These are phyloP conservation scores for Anas capensis DNA, from an alignment of 2,797 vertebrate genomes.

Conservation along the genomic window DNA sequence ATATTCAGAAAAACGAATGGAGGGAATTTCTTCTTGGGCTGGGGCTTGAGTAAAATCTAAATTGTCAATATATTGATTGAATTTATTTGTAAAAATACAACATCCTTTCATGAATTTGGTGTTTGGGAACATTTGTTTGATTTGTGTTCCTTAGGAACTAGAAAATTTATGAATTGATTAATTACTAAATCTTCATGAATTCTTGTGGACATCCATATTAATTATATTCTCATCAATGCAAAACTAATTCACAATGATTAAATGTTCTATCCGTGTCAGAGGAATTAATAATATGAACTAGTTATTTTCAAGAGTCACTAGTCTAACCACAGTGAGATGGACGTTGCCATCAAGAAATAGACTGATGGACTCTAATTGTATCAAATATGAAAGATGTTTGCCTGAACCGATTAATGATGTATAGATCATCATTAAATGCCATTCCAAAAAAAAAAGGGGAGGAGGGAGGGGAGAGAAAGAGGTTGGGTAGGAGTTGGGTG, in stretches of 20 bases:
- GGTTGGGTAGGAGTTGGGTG: too few species aligned
- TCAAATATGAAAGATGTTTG: slow-evolving; percentile 31
- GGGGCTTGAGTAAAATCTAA: not conserved
- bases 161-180: slow-evolving; percentile 59
- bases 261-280: slow-evolving; percentile 60
- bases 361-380: slow-evolving; percentile 28
- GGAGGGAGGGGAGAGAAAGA: too few species aligned
- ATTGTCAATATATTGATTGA: not conserved
- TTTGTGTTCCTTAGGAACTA: slow-evolving; percentile 19
- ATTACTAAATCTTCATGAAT: slow-evolving; percentile 62
- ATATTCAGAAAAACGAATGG: not conserved
- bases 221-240: slow-evolving; percentile 59
- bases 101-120: slow-evolving; percentile 5
- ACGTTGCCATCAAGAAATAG: not conserved
- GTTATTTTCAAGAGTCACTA: slow-evolving; percentile 67
- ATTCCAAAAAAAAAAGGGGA: not conserved
- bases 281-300: slow-evolving; percentile 70
- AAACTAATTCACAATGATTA: slow-evolving; percentile 69
- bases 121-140: slow-evolving; percentile 31
- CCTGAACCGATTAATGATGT: slow-evolving; percentile 14
- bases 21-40: not conserved
- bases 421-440: slow-evolving; percentile 33
- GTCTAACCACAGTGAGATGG: slow-evolving; percentile 21
- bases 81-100: slow-evolving; percentile 5
- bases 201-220: slow-evolving; percentile 69